Evolutionary conservation across 2,888 invertebrate species (phyloP), one percentile per base, ranked within the genome.

Genomic region (Rotaria sp.): DNA sequence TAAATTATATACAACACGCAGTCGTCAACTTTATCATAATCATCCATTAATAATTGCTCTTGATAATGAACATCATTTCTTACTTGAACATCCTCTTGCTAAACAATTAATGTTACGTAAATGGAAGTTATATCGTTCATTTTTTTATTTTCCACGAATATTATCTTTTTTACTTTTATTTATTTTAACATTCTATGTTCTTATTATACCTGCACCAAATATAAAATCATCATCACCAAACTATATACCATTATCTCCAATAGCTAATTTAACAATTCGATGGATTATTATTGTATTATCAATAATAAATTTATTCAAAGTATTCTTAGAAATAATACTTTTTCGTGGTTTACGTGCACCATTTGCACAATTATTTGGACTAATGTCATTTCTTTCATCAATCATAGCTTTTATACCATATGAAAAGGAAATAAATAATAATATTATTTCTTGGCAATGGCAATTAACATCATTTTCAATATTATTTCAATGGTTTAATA

Each of bases 11-110:
- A 45, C 80, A 80, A 41, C 0, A 41, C 45, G 80, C n/a, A 24
- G 45, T 80, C 45, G 26, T 26, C 41, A n/a, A n/a, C 26, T 80
- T 7, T 80, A 80, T 45, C 80, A 45, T 41, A 80, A 80, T 80
- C 80, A 80, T 80, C 80, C 80, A 45, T 24, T 80, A 2, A 80
- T 80, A 26, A 80, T 80, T 80, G 80, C 80, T n/a, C 41, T 80
- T 41, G 80, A 80, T 45, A 18, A 10, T 80, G 80, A n/a, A 26
- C 80, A 80, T 45, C n/a, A 80, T 80, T 26, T 7, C 1, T n/a
- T 80, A 80, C 45, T 80, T 45, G 80, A 80, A 26, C 80, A 80
- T 80, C 80, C 80, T 24, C 45, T 80, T 45, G 2, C 26, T n/a
- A 2, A 41, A 80, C 41, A 45, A 80, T n/a, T 80, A 26, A 80